A percentile compares a stretch with the other conserved stretches of the same genome.
Conservation (phyloP, 2,888 invertebrate species). For the Steinernema hermaphroditum region DNA sequence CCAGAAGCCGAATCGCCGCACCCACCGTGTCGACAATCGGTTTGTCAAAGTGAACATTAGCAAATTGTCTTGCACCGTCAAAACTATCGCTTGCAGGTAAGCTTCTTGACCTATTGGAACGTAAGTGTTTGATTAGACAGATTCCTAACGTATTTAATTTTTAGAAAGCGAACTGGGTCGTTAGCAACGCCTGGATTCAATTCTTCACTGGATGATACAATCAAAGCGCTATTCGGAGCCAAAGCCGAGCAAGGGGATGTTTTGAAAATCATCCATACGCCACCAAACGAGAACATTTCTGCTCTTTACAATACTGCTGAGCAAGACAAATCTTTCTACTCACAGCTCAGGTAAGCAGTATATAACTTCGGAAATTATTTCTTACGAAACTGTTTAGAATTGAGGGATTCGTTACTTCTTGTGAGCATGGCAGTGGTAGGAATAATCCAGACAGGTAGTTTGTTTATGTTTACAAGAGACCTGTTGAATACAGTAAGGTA, state of each 20-base stretch:
- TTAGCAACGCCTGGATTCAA: conserved; percentile 57
- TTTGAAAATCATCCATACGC: conserved; percentile 39
- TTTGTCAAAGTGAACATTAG: background rate
- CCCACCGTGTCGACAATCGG: background rate
- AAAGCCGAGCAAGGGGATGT: conserved; percentile 44
- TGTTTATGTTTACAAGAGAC: conserved; percentile 87
- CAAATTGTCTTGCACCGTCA: background rate
- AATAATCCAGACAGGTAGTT: conserved; percentile 88
- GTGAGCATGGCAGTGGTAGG: conserved; percentile 82
- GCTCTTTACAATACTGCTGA: conserved; percentile 65
- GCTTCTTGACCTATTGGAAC: conserved; percentile 42
- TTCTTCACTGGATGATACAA: conserved; percentile 48
- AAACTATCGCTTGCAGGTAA: background rate
- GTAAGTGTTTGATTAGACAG: conserved; percentile 33
- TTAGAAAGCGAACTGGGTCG: conserved; percentile 49
- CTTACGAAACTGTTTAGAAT: conserved; percentile 72
- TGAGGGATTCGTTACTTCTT: conserved; percentile 83
- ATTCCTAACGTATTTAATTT: background rate
- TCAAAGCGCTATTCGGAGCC: conserved; percentile 41
- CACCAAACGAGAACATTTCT: conserved; percentile 63
- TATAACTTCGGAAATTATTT: background rate
- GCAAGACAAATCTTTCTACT: conserved; percentile 34
- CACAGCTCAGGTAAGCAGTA: conserved; percentile 40
- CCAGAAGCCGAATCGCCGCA: too few relatives aligned
- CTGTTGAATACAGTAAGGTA: conserved; percentile 85